Conservation (phyloP, 2,113 vertebrate species). For the Gobiocypris rarus region DNA sequence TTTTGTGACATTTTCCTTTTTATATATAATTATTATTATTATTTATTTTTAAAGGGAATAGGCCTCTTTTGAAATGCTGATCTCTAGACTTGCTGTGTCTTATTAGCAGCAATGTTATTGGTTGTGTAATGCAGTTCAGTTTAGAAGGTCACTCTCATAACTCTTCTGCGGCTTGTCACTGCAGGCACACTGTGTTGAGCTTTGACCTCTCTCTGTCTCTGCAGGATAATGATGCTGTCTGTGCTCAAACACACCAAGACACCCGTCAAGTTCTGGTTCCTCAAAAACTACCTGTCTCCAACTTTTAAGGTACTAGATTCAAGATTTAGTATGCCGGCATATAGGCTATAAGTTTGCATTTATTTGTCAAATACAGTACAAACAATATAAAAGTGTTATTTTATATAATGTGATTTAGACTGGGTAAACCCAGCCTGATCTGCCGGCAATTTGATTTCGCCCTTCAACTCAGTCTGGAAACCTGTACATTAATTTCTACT, state of each 20-base stretch:
- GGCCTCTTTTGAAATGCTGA: constrained; percentile 24
- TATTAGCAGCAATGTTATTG: constrained; percentile 39
- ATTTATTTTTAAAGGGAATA: neutral
- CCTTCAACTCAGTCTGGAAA: too few species aligned
- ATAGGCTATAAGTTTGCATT: too few species aligned
- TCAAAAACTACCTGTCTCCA: constrained; percentile 98
- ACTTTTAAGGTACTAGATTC: constrained; percentile 87
- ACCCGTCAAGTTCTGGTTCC: constrained; percentile 98
- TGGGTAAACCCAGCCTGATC: too few species aligned
- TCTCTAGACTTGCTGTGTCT: constrained; percentile 45
- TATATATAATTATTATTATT: too few species aligned
- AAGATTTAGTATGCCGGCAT: neutral
- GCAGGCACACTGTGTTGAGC: constrained; percentile 13
- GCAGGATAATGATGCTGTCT: constrained; percentile 98
- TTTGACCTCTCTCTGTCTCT: constrained; percentile 46
- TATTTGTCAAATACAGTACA: too few species aligned
- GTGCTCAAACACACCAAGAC: constrained; percentile 96
- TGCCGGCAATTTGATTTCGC: too few species aligned
- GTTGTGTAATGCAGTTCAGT: constrained; percentile 20
- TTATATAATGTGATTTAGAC: neutral
- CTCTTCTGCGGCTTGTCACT: constrained; percentile 9
- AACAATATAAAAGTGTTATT: neutral
- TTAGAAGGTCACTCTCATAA: constrained; percentile 57
- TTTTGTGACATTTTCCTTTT: constrained; percentile 41
- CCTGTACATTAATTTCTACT: too few species aligned